A percentile compares a stretch with the other conserved stretches of the same genome.
Evolutionary conservation across 2,113 vertebrate species (phyloP).

Genomic region (Proterorhinus semilunaris): DNA sequence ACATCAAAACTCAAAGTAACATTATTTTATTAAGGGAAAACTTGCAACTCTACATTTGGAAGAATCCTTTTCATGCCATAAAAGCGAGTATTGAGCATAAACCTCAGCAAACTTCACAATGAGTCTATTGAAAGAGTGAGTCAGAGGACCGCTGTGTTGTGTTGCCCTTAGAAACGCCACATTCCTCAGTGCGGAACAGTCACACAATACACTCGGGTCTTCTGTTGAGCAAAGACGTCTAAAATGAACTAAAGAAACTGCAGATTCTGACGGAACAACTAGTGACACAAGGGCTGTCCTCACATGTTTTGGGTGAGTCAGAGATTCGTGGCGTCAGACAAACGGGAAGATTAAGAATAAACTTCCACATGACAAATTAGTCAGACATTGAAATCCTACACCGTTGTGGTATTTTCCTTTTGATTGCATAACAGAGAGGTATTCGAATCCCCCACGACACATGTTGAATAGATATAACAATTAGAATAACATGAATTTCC

Average conservation of each 20-base stretch:
- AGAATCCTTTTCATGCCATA: background rate
- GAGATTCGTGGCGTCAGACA: background rate
- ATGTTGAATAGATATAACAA: background rate
- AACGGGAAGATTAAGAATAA: background rate
- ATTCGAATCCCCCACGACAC: background rate
- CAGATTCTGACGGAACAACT: background rate
- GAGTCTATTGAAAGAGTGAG: background rate
- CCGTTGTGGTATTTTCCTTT: background rate
- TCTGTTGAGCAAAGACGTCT: conserved; percentile 30
- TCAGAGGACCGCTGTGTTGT: conserved; percentile 6
- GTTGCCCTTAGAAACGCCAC: conserved; percentile 21
- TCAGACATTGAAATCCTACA: background rate
- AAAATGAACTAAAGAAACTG: background rate
- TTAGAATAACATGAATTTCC: background rate
- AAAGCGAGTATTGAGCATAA: background rate
- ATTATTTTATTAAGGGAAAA: no score
- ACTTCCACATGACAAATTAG: background rate
- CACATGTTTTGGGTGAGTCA: background rate
- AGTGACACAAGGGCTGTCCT: conserved; percentile 14
- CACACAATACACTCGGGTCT: background rate
- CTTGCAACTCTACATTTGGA: background rate
- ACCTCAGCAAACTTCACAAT: background rate
- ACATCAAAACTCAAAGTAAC: background rate
- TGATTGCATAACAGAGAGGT: background rate
- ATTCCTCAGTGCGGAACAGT: conserved; percentile 8